A percentile compares a stretch with the other conserved stretches of the same genome.
Evolutionary conservation across 1,140 invertebrate genomes (phyloP).

Genomic region (Acromyrmex heyeri): DNA sequence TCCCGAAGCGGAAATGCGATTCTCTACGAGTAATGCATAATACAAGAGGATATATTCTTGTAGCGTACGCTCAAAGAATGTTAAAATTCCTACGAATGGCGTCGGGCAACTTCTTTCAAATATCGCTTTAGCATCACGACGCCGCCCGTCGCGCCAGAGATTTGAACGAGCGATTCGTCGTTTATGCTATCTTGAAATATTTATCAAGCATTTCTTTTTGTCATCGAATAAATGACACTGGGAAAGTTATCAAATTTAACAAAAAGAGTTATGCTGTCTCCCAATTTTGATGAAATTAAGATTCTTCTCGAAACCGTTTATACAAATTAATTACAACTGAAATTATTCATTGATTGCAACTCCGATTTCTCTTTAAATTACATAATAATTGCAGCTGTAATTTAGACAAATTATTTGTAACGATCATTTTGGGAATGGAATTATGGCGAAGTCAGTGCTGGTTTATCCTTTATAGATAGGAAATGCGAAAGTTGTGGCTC

Average conservation of each 20-base stretch:
- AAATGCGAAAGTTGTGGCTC: slow-evolving; percentile 55
- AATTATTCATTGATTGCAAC: too few relatives aligned
- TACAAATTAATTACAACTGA: not conserved
- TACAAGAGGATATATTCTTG: slow-evolving; percentile 60
- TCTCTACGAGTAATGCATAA: slow-evolving; percentile 68
- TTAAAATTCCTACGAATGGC: slow-evolving; percentile 64
- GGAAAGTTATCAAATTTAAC: slow-evolving; percentile 10
- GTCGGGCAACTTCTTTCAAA: slow-evolving; percentile 68
- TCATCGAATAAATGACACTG: slow-evolving; percentile 32
- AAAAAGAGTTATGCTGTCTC: not conserved
- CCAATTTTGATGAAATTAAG: not conserved
- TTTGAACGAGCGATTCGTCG: slow-evolving; percentile 61
- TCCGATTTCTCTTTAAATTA: not conserved
- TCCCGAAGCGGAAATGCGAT: slow-evolving; percentile 49
- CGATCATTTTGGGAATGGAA: slow-evolving; percentile 2
- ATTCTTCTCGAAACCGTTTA: not conserved
- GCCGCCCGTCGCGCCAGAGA: slow-evolving; percentile 39
- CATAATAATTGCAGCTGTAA: slow-evolving; percentile 22
- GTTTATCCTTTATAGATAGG: slow-evolving; percentile 14
- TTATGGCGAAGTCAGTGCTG: not conserved
- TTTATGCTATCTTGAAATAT: slow-evolving; percentile 73
- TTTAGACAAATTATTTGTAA: slow-evolving; percentile 4
- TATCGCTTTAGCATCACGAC: slow-evolving; percentile 65
- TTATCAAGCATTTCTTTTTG: slow-evolving; percentile 53
- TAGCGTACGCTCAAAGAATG: slow-evolving; percentile 62